Conservation (phyloP, 2,113 vertebrate genomes). For the Saimiri boliviensis region DNA sequence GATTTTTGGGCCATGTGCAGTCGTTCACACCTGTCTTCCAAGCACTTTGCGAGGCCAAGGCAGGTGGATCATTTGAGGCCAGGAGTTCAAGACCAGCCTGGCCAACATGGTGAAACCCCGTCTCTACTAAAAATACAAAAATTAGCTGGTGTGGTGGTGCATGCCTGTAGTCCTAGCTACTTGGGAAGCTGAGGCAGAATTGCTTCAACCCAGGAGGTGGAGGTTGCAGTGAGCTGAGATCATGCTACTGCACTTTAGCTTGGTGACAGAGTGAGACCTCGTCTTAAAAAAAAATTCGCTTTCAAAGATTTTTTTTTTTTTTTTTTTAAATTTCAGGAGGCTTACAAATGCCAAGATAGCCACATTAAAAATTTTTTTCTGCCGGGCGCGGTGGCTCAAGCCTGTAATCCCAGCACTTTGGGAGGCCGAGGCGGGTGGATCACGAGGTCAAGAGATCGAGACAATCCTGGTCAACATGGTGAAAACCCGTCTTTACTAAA, state of each 20-base stretch:
- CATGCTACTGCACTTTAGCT: not conserved
- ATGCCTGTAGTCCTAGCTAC: not conserved
- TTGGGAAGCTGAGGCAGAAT: not conserved
- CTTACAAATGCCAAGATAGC: no score
- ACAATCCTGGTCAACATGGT: no score
- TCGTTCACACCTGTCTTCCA: not conserved
- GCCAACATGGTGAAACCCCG: not conserved
- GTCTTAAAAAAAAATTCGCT: not conserved
- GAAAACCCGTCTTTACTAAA: no score
- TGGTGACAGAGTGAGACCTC: not conserved
- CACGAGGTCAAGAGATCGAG: no score
- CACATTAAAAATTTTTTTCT: no score
- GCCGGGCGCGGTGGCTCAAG: no score
- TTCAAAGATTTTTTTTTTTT: no score
- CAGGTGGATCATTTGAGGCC: not conserved
- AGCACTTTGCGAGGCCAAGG: not conserved
- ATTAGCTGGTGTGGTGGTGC: not conserved
- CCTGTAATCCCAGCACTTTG: no score
- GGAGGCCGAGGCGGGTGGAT: no score
- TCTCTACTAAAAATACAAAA: not conserved
- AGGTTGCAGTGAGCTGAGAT: not conserved
- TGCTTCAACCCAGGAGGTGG: not conserved
- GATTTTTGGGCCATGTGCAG: not conserved
- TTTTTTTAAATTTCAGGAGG: no score
- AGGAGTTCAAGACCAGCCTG: not conserved